Conservation (phyloP, 2,888 invertebrate species). For the Galeruca laticollis region DNA sequence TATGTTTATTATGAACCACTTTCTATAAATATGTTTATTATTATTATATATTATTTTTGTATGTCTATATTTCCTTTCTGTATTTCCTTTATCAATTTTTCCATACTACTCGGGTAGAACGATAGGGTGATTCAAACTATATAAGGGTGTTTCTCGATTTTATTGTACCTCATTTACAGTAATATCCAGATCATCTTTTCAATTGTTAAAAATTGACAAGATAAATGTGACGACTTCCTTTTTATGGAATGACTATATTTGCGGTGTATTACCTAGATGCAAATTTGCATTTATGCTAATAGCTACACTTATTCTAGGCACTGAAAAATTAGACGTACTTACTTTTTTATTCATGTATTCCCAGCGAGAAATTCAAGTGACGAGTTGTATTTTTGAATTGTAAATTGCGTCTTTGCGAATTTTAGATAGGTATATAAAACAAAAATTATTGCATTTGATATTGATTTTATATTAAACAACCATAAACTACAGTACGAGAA, state of each 20-base stretch:
- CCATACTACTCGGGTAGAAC: not conserved
- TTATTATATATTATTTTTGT: not conserved
- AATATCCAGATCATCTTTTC: conserved; percentile 26
- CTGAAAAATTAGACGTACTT: conserved; percentile 26
- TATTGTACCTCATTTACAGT: conserved; percentile 34
- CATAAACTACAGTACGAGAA: not conserved
- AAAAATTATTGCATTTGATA: not conserved
- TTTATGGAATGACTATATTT: conserved; percentile 46
- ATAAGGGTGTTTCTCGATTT: conserved; percentile 8
- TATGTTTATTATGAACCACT: not conserved
- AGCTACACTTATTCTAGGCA: conserved; percentile 41
- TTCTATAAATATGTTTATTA: not conserved
- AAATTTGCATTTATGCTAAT: conserved; percentile 53
- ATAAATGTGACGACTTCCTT: conserved; percentile 43
- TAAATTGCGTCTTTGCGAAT: conserved; percentile 8
- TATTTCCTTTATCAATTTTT: conserved; percentile 6
- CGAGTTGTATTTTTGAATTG: conserved; percentile 18
- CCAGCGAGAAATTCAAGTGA: conserved; percentile 2
- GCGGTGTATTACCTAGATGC: conserved; percentile 50
- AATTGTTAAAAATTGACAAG: conserved; percentile 46
- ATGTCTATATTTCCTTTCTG: not conserved
- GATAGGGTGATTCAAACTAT: conserved; percentile 6
- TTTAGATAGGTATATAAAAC: not conserved
- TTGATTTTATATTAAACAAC: not conserved
- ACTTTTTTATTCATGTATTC: conserved; percentile 15